Evolutionary conservation across 2,888 invertebrate species (phyloP), one percentile per base, ranked within the genome.

Genomic region (Monochamus alternatus): DNA sequence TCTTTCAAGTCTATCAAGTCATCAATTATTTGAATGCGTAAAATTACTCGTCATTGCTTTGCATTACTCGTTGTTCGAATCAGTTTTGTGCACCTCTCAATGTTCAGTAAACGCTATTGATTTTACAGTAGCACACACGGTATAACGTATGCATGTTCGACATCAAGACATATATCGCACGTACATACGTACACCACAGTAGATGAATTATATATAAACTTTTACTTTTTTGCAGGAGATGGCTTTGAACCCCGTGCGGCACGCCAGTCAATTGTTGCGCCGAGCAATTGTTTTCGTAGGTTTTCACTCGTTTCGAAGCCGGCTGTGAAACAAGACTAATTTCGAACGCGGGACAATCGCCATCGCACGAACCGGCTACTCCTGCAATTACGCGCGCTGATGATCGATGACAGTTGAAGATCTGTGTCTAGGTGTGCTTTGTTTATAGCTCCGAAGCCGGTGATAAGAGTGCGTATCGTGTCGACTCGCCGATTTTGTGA

Each of bases 151-250:
- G 38, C 38, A 38, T 38, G 38, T 71, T 63, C 66, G 60, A 72
- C 38, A 14, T 64, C 38, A 38, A 38, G 38, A 38, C 43, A 51
- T 47, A 7, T 14, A 66, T 55, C 38, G 38, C 38, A 38, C 38
- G 38, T 38, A 38, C 38, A 2, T 38, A 30, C 22, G 22, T 51
- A 58, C n/a, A 59, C 51, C 14, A 55, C n/a, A 55, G 55, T 14
- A 55, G 47, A 69, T 62, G 69, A 74, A 55, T 59, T 43, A 62
- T 66, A 71, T 76, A 68, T 65, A 77, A 77, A 78, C 78, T 79
- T 81, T 81, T 78, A 76, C 76, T 79, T 76, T 76, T 55, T 78
- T 76, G 43, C 78, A 80, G 81, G 75, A 80, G 76, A 81, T 81
- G 81, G 80, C 80, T 80, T 75, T 80, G 75, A 81, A 79, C 77